These are phyloP conservation scores for Nezara viridula DNA, from an alignment of 2,888 invertebrate genomes.

Conservation along the genomic window DNA sequence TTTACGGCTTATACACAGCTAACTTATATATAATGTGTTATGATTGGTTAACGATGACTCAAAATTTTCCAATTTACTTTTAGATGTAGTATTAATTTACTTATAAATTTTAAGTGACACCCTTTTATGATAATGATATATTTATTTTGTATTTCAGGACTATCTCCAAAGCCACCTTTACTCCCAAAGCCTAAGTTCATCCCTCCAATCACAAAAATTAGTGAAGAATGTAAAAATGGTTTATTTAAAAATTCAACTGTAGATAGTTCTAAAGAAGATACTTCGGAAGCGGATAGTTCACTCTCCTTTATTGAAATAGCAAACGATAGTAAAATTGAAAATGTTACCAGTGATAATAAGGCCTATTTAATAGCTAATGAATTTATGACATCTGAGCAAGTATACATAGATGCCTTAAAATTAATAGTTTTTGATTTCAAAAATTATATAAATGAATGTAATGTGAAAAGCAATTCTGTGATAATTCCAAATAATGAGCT, in stretches of 20 bases:
- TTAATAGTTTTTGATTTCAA: slow-evolving; percentile 73
- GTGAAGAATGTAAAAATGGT: not conserved
- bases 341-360: slow-evolving; percentile 52
- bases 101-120: not conserved
- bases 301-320: slow-evolving; percentile 11
- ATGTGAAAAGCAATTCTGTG: slow-evolving; percentile 67
- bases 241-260: slow-evolving; percentile 19
- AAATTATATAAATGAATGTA: slow-evolving; percentile 68
- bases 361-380: slow-evolving; percentile 72
- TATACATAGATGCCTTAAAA: slow-evolving; percentile 72
- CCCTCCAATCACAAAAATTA: not conserved
- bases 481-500: slow-evolving; percentile 70
- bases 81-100: not conserved
- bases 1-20: no score
- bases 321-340: slow-evolving; percentile 41
- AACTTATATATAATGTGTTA: no score
- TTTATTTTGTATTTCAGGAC: slow-evolving; percentile 51
- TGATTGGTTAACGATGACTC: no score
- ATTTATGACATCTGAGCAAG: slow-evolving; percentile 72
- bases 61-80: no score
- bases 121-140: not conserved
- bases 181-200: slow-evolving; percentile 58
- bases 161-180: slow-evolving; percentile 57
- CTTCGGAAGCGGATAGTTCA: not conserved
- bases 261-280: slow-evolving; percentile 10